Base-by-base conservation (phyloP, 2,888 invertebrate genomes). In the Gonocerus acuteangulatus region DNA sequence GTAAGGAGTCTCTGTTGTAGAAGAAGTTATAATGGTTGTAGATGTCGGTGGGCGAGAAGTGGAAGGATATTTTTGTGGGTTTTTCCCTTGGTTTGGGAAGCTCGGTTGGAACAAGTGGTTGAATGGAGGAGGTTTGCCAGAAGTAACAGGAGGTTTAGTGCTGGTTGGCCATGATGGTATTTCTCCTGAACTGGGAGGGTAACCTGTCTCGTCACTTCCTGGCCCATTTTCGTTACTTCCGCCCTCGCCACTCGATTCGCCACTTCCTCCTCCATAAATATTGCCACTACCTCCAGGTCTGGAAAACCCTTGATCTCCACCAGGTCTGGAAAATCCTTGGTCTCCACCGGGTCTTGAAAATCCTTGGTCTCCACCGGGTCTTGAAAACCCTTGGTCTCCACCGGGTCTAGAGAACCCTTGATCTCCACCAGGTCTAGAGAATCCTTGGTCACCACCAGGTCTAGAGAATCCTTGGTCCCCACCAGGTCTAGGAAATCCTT, bases 121-220 rank as follows among this genome's bases (percentile, higher is more conserved):
- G 9, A 27, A 27, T 27, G 27, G 27, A 6, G 27, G 27, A 6
- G 27, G 27, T 27, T 27, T 27, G 4, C 27, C 27, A 39, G 15
- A 9, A 3, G 39, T 9, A 4, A 6, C 39, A 39, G 39, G 39
- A n/a, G 39, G 15, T 11, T 11, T 39, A n/a, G 7, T 39, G 4
- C 9, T 39, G 16, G 62, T 34, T 21, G 42, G 21, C 19, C 32
- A 56, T 22, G 58, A 52, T 18, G 21, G 9, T 6, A 47, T 4
- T 2, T 47, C 48, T 1, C 54, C 54, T 32, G 51, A 19, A 2
- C 16, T 52, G n/a, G 60, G 60, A 13, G 54, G 61, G 15, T 16
- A 47, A 1, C 54, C 54, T 34, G 42, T 11, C n/a, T 54, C 47
- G 1, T 48, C 54, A 21, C 51, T 42, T 1, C 48, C 44, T 3